These are phyloP conservation scores for Amblyjoppa fuscipennis DNA, from an alignment of 2,888 invertebrate genomes.

Conservation along the genomic window DNA sequence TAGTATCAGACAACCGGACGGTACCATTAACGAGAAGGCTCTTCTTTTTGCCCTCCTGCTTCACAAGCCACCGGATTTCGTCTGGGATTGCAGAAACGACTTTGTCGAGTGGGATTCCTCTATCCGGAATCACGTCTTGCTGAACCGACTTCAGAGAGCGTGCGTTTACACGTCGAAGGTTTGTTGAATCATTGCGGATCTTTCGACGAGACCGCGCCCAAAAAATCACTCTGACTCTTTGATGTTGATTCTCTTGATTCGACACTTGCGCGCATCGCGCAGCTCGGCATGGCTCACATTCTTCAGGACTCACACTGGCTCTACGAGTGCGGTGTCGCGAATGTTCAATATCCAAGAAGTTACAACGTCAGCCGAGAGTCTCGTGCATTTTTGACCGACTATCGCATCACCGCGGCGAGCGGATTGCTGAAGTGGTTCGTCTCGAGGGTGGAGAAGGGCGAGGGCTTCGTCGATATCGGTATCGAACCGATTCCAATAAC, in stretches of 20 bases:
- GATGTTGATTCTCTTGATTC: not conserved
- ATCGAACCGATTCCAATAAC: constrained; percentile 83
- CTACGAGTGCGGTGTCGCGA: constrained; percentile 86
- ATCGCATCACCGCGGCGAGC: constrained; percentile 92
- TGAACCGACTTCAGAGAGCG: constrained; percentile 80
- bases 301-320: constrained; percentile 89
- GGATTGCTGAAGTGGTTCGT: constrained; percentile 90
- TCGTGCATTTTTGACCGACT: constrained; percentile 90
- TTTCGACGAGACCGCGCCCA: not conserved
- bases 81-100: constrained; percentile 82
- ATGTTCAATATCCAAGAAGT: constrained; percentile 90
- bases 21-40: constrained; percentile 78
- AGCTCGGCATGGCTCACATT: constrained; percentile 81
- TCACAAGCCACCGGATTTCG: constrained; percentile 77
- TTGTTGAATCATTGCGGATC: not conserved
- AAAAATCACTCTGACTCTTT: not conserved
- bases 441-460: constrained; percentile 71
- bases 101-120: constrained; percentile 80
- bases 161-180: constrained; percentile 81
- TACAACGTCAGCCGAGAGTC: constrained; percentile 87
- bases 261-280: not conserved
- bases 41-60: constrained; percentile 77
- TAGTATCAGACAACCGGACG: constrained; percentile 76
- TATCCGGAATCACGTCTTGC: constrained; percentile 74
- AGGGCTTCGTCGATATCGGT: constrained; percentile 64